These are phyloP conservation scores for Dendroctonus ponderosae DNA, from an alignment of 1,140 invertebrate species.

Conservation along the genomic window DNA sequence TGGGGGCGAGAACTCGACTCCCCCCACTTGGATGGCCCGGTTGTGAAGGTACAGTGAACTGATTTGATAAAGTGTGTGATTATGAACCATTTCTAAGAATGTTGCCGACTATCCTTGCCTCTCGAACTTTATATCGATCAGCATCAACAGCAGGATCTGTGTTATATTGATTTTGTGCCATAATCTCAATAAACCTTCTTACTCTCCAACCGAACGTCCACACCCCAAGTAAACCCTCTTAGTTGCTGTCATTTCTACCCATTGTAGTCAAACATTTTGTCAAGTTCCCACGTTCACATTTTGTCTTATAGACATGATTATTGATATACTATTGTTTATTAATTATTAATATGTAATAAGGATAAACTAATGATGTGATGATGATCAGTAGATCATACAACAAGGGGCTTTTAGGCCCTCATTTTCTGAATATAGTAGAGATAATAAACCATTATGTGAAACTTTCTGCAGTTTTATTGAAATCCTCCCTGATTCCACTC, in stretches of 20 bases:
- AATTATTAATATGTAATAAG: constrained; percentile 50
- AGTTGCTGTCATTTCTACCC: background rate
- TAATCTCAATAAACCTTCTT: constrained; percentile 28
- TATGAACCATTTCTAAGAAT: constrained; percentile 37
- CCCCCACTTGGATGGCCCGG: constrained; percentile 42
- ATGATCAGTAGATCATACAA: constrained; percentile 52
- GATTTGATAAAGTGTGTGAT: constrained; percentile 50
- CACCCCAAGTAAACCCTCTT: no score
- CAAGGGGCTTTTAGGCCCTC: constrained; percentile 47
- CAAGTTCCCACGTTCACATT: constrained; percentile 49
- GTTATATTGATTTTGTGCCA: constrained; percentile 43
- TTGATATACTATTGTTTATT: constrained; percentile 52
- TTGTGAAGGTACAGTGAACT: constrained; percentile 36
- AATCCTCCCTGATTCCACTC: background rate
- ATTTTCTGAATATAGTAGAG: constrained; percentile 54
- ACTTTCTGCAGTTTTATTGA: constrained; percentile 32
- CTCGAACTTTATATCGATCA: constrained; percentile 26
- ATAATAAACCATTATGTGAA: constrained; percentile 54
- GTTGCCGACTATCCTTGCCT: constrained; percentile 47
- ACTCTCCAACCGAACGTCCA: no score
- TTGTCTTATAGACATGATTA: constrained; percentile 50
- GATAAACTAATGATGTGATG: constrained; percentile 54
- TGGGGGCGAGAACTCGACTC: constrained; percentile 19
- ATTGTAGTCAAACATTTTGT: constrained; percentile 49
- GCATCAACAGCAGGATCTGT: constrained; percentile 28